phyloP scores from a whole-genome alignment of 2,113 vertebrate species.

The Podocnemis expansa region DNA sequence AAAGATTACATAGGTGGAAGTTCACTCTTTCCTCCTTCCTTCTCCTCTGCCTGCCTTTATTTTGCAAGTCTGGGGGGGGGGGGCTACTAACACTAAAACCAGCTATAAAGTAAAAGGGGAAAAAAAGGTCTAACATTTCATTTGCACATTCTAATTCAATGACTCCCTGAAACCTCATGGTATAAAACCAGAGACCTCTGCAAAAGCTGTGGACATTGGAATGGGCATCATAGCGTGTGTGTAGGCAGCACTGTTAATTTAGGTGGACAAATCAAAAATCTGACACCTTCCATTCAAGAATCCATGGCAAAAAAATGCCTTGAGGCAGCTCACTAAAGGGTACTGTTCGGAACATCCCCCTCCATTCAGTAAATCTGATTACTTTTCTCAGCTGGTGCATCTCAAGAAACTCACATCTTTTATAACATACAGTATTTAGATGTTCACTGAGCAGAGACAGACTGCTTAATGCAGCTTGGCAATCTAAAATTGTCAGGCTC shows the following conservation, averaged over 20 bases:
- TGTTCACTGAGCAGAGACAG: conserved; percentile 25
- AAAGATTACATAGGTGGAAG: not conserved
- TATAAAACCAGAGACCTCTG: not conserved
- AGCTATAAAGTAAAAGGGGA: conserved; percentile 2
- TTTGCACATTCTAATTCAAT: conserved; percentile 27
- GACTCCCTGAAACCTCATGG: not conserved
- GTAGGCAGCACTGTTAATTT: conserved; percentile 1
- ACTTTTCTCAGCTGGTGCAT: not conserved
- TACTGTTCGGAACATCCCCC: not conserved
- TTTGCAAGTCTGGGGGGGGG: not conserved
- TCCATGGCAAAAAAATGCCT: not conserved
- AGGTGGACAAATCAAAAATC: not conserved
- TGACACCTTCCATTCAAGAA: not conserved
- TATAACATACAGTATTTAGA: not conserved
- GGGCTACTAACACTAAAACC: no score
- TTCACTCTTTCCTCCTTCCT: not conserved
- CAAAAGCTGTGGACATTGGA: conserved; percentile 6
- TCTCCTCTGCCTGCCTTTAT: not conserved
- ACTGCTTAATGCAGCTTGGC: not conserved
- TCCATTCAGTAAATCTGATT: not conserved
- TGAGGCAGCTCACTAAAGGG: not conserved
- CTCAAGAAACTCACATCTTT: not conserved
- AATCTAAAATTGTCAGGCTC: conserved; percentile 1
- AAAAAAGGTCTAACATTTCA: conserved; percentile 37
- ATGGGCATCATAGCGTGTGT: not conserved